Conservation (phyloP, 1,140 invertebrate species). For the Rhagoletis zephyria region DNA sequence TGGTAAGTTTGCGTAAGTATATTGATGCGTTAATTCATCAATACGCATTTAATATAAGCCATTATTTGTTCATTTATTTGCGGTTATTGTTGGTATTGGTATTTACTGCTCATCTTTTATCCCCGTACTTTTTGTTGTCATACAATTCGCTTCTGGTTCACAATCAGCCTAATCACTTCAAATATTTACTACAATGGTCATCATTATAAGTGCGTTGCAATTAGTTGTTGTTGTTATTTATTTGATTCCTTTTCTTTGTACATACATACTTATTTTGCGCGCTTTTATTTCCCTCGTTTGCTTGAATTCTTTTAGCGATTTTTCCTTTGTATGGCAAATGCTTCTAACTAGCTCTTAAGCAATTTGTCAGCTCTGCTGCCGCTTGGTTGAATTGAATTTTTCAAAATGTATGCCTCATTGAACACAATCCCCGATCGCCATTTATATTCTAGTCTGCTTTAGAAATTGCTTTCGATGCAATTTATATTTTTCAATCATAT, state of each 20-base stretch:
- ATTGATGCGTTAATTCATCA: conserved; percentile 25
- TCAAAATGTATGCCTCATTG: too few relatives aligned
- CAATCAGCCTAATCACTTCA: conserved; percentile 30
- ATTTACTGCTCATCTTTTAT: not conserved
- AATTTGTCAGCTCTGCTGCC: not conserved
- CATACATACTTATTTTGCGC: not conserved
- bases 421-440: too few relatives aligned
- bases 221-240: conserved; percentile 14
- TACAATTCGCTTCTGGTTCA: too few relatives aligned
- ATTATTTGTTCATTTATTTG: conserved; percentile 32
- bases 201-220: conserved; percentile 23
- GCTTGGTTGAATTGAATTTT: too few relatives aligned
- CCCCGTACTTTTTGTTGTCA: too few relatives aligned
- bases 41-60: conserved; percentile 17
- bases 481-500: conserved; percentile 27
- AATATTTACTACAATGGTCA: conserved; percentile 17
- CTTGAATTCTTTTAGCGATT: not conserved
- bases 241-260: conserved; percentile 9
- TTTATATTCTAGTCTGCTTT: not conserved
- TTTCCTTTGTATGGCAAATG: not conserved
- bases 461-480: conserved; percentile 15
- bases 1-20: not conserved
- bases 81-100: not conserved
- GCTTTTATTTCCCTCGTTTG: not conserved
- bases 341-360: not conserved